phyloP scores from a whole-genome alignment of 1,140 invertebrate genomes.

The Diabrotica virgifera region DNA sequence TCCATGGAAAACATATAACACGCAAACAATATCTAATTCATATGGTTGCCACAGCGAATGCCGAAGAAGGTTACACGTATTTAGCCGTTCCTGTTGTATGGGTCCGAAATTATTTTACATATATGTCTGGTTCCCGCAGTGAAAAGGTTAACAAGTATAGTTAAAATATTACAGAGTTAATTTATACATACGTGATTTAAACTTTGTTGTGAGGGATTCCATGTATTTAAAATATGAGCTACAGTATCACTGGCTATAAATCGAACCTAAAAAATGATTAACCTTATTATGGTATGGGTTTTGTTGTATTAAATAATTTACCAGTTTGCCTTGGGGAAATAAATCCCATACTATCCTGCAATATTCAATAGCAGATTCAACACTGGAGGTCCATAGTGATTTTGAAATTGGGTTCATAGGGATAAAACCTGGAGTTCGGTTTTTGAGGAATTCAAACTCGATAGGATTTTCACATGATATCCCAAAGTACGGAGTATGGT shows the following conservation, averaged over 20 bases:
- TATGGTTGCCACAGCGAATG: too few relatives aligned
- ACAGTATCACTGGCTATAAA: constrained; percentile 81
- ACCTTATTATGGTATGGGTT: too few relatives aligned
- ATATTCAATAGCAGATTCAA: constrained; percentile 93
- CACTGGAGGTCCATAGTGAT: constrained; percentile 90
- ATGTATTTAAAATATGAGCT: constrained; percentile 77
- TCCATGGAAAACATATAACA: too few relatives aligned
- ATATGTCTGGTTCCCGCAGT: too few relatives aligned
- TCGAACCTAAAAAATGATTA: constrained; percentile 58
- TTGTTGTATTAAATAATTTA: constrained; percentile 49
- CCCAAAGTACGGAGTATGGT: constrained; percentile 86
- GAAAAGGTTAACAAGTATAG: too few relatives aligned
- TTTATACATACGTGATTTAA: constrained; percentile 66
- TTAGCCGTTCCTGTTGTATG: too few relatives aligned
- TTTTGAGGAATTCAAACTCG: constrained; percentile 84
- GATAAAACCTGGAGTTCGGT: constrained; percentile 65
- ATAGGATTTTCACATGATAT: constrained; percentile 82
- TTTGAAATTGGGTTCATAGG: constrained; percentile 79
- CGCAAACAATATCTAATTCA: too few relatives aligned
- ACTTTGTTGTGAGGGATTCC: constrained; percentile 77
- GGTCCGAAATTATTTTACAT: too few relatives aligned
- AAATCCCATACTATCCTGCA: constrained; percentile 95
- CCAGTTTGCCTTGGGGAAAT: constrained; percentile 83
- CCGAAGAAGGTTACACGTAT: too few relatives aligned
- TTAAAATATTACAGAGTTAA: neutral